Evolutionary conservation across 2,797 vertebrate species (phyloP), one percentile per base, ranked within the genome.

Genomic region (Pipistrellus pipistrellus): DNA sequence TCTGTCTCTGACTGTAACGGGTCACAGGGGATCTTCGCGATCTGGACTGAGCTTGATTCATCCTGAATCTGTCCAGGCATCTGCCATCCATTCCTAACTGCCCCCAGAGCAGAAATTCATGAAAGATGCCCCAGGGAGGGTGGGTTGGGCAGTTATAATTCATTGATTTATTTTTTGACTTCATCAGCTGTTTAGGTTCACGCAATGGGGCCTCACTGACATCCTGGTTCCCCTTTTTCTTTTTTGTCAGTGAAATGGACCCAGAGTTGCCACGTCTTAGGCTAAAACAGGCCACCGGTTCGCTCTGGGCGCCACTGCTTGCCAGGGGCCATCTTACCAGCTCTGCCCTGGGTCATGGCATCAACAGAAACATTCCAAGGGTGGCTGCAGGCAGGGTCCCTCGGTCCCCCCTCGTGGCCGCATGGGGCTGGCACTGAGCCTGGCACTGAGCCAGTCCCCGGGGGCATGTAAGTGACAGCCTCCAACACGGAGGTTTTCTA

Each of bases 361-460:
- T 5, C 57, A 27, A 59, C 23, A 59, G 25, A 59, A 27, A 41
- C 12, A 15, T 21, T 35, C 48, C 57, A 13, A 51, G 4, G 14
- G 55, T 11, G 15, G 7, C 35, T 38, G 27, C 15, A 75, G 44
- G 1, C 1, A n/a, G 25, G 27, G 59, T 13, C 59, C 55, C 55
- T 57, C 10, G 4, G 55, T 25, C 1, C 23, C 4, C 55, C 23
- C 23, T 23, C 53, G 8, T 57, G 55, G 55, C 55, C 9, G 9
- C 55, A 25, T 1, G 10, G 55, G 21, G 55, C 23, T 25, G 11
- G 3, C 21, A 57, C 38, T 38, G 38, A 38, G 38, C 38, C 41
- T 1, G 0, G 8, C n/a, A n/a, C n/a, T n/a, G n/a, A n/a, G n/a
- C 27, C 3, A 8, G 15, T 30, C 3, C 23, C 12, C 2, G 30